phyloP scores from a whole-genome alignment of 2,888 invertebrate species.

The Ephialtes manifestator region DNA sequence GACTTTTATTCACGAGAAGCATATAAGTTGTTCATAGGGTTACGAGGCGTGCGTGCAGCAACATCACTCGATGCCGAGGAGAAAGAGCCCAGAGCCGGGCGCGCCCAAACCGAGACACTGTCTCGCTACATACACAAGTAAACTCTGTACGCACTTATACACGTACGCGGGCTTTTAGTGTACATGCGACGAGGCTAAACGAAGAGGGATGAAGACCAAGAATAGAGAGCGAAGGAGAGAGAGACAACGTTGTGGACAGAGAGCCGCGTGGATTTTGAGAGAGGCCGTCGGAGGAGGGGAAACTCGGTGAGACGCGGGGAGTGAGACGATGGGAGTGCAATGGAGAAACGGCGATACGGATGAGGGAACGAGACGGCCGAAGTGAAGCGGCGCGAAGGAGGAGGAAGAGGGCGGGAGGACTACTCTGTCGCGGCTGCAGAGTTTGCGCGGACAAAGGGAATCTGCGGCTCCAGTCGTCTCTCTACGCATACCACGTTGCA shows the following conservation, averaged over 20 bases:
- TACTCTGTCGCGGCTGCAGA: slow-evolving; percentile 78
- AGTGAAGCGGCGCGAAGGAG: slow-evolving; percentile 58
- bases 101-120: slow-evolving; percentile 69
- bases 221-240: slow-evolving; percentile 69
- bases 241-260: slow-evolving; percentile 61
- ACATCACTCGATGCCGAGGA: slow-evolving; percentile 41
- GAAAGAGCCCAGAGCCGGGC: slow-evolving; percentile 59
- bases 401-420: slow-evolving; percentile 61
- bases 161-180: slow-evolving; percentile 23
- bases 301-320: slow-evolving; percentile 37
- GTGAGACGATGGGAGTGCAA: slow-evolving; percentile 57
- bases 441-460: slow-evolving; percentile 85
- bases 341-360: slow-evolving; percentile 64
- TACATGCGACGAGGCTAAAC: slow-evolving; percentile 47
- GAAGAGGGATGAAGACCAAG: slow-evolving; percentile 62
- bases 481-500: slow-evolving; percentile 78
- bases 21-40: slow-evolving; percentile 54
- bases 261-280: slow-evolving; percentile 54
- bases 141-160: slow-evolving; percentile 11
- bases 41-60: slow-evolving; percentile 52
- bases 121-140: slow-evolving; percentile 12
- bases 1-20: slow-evolving; percentile 29
- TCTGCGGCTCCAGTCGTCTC: slow-evolving; percentile 83
- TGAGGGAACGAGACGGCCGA: slow-evolving; percentile 60
- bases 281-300: slow-evolving; percentile 43